Evolutionary conservation across 1,140 invertebrate genomes (phyloP), one percentile per base, ranked within the genome.

Genomic region (Drosophila neocordata): DNA sequence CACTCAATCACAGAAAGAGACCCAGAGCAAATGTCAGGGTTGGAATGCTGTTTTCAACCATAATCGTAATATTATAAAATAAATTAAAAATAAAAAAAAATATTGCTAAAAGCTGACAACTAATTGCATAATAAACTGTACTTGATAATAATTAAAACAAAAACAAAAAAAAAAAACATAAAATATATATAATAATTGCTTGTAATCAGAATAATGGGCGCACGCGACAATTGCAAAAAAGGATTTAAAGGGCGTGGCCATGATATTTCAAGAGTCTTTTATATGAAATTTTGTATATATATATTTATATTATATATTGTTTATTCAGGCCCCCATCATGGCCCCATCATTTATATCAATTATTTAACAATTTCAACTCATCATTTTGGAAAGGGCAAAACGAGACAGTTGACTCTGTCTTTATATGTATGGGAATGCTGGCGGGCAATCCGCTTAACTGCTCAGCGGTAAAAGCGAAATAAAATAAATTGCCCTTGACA

Each of bases 341-440:
- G 71, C 35, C 38, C 55, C 52, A 59, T 52, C 66, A 72, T 87
- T 73, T 83, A 83, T 83, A 79, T 64, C 73, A 88, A 88, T 88
- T 89, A 88, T 89, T 83, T 83, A 70, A 77, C 84, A 73, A 88
- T 83, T 88, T 71, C 37, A 56, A 56, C 65, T 57, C 74, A 81
- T 87, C 79, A 71, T 60, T 12, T 20, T 63, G 44, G 62, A 76
- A 67, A 55, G 67, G 77, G 52, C 22, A 75, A 64, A 44, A 12
- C 61, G 41, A 48, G 41, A 48, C 15, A 7, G 15, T 48, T 44
- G 11, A 18, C 2, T 44, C 41, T 44, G 11, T 44, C 7, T 44
- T 13, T 15, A 1, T 48, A 15, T 20, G 2, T 48, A 15, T 69
- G 67, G n/a, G 27, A 58, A 12, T 62, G 44, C 55, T 51, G 38